Conservation (phyloP, 92 coral and sea anemone genomes). For the Zoanthus gigantus region DNA sequence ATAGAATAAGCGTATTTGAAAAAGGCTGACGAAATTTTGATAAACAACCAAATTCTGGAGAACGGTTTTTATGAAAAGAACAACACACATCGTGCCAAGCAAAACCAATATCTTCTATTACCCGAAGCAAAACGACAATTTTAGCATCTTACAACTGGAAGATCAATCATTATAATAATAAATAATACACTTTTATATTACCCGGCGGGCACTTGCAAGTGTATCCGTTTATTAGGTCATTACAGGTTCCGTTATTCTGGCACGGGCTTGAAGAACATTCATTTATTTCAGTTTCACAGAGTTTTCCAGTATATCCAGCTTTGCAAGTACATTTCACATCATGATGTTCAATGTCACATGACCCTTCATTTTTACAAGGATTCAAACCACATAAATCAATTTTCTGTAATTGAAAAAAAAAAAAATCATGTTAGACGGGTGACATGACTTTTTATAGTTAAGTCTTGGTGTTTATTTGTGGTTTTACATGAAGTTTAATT, state of each 20-base stretch:
- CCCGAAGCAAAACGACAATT: too few relatives aligned
- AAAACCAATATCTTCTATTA: too few relatives aligned
- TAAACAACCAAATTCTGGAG: too few relatives aligned
- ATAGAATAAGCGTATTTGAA: too few relatives aligned
- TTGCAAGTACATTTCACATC: constrained; percentile 9
- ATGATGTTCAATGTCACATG: background rate
- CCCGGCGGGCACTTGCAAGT: background rate
- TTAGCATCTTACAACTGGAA: background rate
- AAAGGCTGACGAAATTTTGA: too few relatives aligned
- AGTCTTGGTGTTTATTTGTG: too few relatives aligned
- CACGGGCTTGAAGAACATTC: background rate
- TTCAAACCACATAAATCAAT: background rate
- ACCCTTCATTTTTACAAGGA: constrained; percentile 8
- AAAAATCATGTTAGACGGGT: too few relatives aligned
- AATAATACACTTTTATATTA: background rate
- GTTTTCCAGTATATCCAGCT: background rate
- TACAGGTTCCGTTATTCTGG: background rate
- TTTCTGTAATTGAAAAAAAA: background rate
- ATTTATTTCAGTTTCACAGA: background rate
- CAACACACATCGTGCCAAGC: too few relatives aligned
- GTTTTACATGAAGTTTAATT: too few relatives aligned
- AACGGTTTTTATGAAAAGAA: too few relatives aligned
- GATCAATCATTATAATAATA: background rate
- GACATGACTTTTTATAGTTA: too few relatives aligned
- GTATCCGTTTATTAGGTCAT: background rate